Percentiles rank a stretch among this genome's conserved stretches.
Evolutionary conservation across 2,113 vertebrate genomes (phyloP).

Genomic region (Macaca nemestrina): DNA sequence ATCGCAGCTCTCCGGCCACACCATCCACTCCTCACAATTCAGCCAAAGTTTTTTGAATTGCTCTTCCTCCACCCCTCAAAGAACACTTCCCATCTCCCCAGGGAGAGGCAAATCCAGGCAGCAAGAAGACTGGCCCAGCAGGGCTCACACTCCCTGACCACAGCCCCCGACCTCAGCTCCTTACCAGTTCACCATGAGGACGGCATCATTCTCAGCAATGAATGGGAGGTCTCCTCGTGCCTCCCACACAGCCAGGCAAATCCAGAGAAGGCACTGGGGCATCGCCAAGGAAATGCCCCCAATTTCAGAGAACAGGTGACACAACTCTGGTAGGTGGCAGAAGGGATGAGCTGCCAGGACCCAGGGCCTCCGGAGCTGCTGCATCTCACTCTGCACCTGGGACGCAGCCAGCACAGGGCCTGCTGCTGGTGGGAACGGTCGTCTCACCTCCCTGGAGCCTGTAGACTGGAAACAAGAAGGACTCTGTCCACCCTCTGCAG

Average conservation of each 20-base stretch:
- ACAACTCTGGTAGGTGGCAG: neutral
- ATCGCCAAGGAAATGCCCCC: conserved; percentile 69
- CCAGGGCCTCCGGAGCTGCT: neutral
- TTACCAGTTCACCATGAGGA: conserved; percentile 97
- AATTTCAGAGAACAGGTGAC: conserved; percentile 29
- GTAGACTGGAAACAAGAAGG: conserved; percentile 30
- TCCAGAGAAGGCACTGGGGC: conserved; percentile 86
- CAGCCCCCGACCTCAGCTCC: conserved; percentile 55
- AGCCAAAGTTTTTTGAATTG: neutral
- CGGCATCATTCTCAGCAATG: conserved; percentile 93
- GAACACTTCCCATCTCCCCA: neutral
- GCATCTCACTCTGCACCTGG: neutral
- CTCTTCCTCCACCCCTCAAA: neutral
- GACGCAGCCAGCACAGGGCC: neutral
- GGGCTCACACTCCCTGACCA: rapidly evolving
- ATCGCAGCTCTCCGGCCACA: rapidly evolving
- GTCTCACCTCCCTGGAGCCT: neutral
- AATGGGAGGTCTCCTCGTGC: conserved; percentile 92
- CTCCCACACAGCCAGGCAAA: conserved; percentile 89
- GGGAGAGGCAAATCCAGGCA: neutral
- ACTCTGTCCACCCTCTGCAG: neutral
- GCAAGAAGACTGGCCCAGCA: neutral
- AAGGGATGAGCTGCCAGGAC: neutral
- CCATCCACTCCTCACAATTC: rapidly evolving
- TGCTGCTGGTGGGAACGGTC: neutral